Base-by-base conservation (phyloP, 1,140 invertebrate species). In the Heliothis subflexa region DNA sequence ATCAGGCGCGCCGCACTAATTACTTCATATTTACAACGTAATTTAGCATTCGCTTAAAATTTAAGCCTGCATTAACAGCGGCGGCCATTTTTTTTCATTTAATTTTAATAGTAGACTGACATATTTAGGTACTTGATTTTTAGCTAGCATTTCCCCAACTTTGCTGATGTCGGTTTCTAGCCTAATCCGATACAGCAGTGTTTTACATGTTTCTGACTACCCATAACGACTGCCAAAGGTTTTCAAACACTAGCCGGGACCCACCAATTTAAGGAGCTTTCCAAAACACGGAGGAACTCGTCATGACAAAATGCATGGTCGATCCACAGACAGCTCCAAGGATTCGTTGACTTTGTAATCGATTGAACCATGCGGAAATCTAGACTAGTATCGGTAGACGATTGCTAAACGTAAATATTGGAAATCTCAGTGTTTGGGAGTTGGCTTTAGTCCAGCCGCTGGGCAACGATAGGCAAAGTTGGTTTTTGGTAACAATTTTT, bases 31-130 rank as follows among this genome's bases (percentile, higher is more conserved):
- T 68, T 68, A 76, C 61, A 77, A 66, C 61, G 40, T 74, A 55
- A 74, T 79, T 79, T 74, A 66, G 40, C 50, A 74, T 79, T 79
- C 49, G 50, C 40, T 72, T 14, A 78, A 77, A 78, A 61, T 80
- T 74, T 45, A 18, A 68, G 64, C 72, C 76, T 80, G 61, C 33
- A 68, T 74, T 75, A 21, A 71, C 74, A 55, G n/a, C 16, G 62
- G 2, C 25, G 10, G 25, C 12, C 18, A 80, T 80, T 80, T 73
- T 75, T n/a, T 70, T 47, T 16, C 49, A 40, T 21, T 79, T 75
- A 68, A 70, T 76, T 75, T 80, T 80, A 61, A 76, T 64, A 28
- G 18, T 3, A 10, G 40, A 45, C 14, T 0, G 54, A 16, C 18
- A 55, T 18, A 18, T 25, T 25, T 3, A 55, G n/a, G 16, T 55